Evolutionary conservation across 2,797 vertebrate species (phyloP).

Genomic region (Heliangelus exortis): DNA sequence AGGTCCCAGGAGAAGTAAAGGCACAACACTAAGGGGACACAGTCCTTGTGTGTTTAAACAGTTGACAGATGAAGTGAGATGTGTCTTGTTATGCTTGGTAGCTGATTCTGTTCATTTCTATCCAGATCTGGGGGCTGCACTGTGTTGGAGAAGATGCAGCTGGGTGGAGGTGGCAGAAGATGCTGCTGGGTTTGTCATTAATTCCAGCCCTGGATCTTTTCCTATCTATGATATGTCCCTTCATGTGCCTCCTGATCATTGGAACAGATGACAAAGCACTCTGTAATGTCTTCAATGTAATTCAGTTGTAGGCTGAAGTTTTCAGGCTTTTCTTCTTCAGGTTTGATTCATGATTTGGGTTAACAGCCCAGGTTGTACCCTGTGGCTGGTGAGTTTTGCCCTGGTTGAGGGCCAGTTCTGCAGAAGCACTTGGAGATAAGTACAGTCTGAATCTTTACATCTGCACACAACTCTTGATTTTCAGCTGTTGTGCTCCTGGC

Average conservation of each 20-base stretch:
- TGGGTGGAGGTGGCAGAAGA: not conserved
- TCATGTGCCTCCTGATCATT: not conserved
- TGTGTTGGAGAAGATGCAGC: not conserved
- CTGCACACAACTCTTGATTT: not conserved
- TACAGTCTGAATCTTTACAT: not conserved
- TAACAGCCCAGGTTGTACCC: not conserved
- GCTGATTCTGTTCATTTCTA: not conserved
- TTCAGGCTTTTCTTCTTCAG: not conserved
- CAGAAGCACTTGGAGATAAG: not conserved
- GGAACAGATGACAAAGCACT: fast-evolving
- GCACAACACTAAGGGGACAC: not conserved
- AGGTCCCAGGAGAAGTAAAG: not conserved
- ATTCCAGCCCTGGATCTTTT: not conserved
- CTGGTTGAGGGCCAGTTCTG: not conserved
- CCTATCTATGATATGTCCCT: not conserved
- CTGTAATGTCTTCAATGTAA: not conserved
- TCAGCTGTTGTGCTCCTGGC: fast-evolving
- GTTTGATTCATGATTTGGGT: not conserved
- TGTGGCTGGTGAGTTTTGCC: not conserved
- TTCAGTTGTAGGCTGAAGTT: not conserved
- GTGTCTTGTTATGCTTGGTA: not conserved
- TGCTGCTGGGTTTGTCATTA: not conserved
- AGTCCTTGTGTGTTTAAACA: not conserved
- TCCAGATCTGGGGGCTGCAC: not conserved
- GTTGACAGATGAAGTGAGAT: not conserved